These are phyloP conservation scores for Pararge aegeria DNA, from an alignment of 1,140 invertebrate genomes.

Conservation along the genomic window DNA sequence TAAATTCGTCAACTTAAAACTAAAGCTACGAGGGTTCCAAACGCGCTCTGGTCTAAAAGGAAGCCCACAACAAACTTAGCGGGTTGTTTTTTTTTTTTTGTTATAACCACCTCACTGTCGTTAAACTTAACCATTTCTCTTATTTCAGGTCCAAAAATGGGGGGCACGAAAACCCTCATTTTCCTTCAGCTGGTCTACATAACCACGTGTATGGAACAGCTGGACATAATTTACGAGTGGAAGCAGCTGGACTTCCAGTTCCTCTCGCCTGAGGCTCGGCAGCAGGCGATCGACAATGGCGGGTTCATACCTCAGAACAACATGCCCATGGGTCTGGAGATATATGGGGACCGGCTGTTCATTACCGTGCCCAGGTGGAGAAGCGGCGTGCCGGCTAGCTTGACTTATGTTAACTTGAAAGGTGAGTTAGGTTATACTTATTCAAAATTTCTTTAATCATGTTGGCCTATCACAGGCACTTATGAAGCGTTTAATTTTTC, in stretches of 20 bases:
- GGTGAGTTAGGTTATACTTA: slow-evolving; percentile 69
- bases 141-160: slow-evolving; percentile 59
- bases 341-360: slow-evolving; percentile 83
- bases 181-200: slow-evolving; percentile 53
- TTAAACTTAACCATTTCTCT: not conserved
- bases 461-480: too few species aligned
- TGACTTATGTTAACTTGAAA: slow-evolving; percentile 86
- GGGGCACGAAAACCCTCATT: slow-evolving; percentile 50
- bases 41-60: too few species aligned
- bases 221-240: slow-evolving; percentile 85
- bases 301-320: slow-evolving; percentile 84
- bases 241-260: slow-evolving; percentile 86
- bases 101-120: too few species aligned
- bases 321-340: slow-evolving; percentile 85
- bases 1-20: too few species aligned
- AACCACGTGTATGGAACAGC: slow-evolving; percentile 81
- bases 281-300: slow-evolving; percentile 78
- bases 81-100: too few species aligned
- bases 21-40: too few species aligned
- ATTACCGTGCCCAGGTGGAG: slow-evolving; percentile 88
- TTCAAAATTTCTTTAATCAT: too few species aligned
- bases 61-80: too few species aligned
- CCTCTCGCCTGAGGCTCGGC: slow-evolving; percentile 76
- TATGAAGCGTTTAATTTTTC: too few species aligned
- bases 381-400: slow-evolving; percentile 85